Conservation (phyloP, 2,888 invertebrate genomes). For the Glaucopsyche alexis region DNA sequence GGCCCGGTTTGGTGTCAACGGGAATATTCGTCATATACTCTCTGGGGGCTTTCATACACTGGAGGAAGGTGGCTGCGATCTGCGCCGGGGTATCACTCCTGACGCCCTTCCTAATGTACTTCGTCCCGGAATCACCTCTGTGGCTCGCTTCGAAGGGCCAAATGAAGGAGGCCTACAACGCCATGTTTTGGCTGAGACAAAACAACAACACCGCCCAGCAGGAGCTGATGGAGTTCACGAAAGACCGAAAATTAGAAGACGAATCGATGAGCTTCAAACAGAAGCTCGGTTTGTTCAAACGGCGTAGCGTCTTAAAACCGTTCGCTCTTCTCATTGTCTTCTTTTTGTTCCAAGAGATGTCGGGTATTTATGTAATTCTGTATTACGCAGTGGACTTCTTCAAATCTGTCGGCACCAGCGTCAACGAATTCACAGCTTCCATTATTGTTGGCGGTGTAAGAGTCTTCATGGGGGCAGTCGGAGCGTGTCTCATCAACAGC, state of each 20-base stretch:
- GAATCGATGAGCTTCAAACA: slow-evolving; percentile 63
- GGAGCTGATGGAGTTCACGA: slow-evolving; percentile 82
- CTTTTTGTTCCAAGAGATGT: slow-evolving; percentile 85
- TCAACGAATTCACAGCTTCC: slow-evolving; percentile 84
- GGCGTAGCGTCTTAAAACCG: slow-evolving; percentile 82
- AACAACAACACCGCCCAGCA: slow-evolving; percentile 81
- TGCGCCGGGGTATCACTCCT: slow-evolving; percentile 80
- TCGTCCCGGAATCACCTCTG: slow-evolving; percentile 85
- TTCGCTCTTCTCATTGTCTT: slow-evolving; percentile 83
- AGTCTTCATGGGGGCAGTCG: slow-evolving; percentile 83
- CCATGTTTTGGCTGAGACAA: slow-evolving; percentile 83
- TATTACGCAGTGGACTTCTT: slow-evolving; percentile 87
- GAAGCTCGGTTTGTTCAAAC: slow-evolving; percentile 67
- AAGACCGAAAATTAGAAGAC: slow-evolving; percentile 58
- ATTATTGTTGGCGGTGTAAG: slow-evolving; percentile 85
- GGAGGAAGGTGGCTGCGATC: slow-evolving; percentile 83
- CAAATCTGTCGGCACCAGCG: slow-evolving; percentile 82
- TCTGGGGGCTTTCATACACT: slow-evolving; percentile 83
- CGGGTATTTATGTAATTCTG: slow-evolving; percentile 86
- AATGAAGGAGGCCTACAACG: slow-evolving; percentile 80
- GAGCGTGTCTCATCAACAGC: slow-evolving; percentile 83
- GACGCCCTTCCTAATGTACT: slow-evolving; percentile 80
- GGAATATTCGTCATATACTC: slow-evolving; percentile 86
- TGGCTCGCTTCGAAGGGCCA: slow-evolving; percentile 83
- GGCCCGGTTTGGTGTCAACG: slow-evolving; percentile 85